These are phyloP conservation scores for Petrocephalus sullivani DNA, from an alignment of 2,797 vertebrate genomes.

Conservation along the genomic window DNA sequence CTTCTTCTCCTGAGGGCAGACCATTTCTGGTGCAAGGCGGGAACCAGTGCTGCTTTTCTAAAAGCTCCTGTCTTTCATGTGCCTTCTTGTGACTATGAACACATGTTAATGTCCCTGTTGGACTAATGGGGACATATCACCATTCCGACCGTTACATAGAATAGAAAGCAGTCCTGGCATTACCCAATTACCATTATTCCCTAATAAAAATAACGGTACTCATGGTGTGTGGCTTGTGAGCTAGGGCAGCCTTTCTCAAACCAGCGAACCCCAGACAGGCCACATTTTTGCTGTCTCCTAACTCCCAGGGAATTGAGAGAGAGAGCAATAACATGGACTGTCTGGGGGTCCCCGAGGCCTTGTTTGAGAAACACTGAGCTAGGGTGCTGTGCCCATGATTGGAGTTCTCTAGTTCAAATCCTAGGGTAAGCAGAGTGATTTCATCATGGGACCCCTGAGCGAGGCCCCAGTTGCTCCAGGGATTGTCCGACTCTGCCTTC, in stretches of 20 bases:
- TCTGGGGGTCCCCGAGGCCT: too few species aligned
- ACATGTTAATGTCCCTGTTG: neutral
- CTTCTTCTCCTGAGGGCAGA: slow-evolving; percentile 60
- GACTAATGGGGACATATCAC: neutral
- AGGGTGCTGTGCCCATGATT: neutral
- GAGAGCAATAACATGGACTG: too few species aligned
- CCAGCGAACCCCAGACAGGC: too few species aligned
- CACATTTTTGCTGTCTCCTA: too few species aligned
- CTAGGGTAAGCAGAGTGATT: neutral
- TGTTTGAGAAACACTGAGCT: neutral
- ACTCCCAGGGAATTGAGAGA: too few species aligned
- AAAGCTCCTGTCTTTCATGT: neutral
- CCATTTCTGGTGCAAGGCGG: neutral
- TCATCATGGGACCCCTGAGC: neutral
- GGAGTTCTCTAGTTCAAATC: neutral
- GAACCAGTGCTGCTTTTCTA: neutral
- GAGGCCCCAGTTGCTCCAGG: neutral
- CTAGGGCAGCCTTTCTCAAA: too few species aligned
- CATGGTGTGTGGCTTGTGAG: neutral
- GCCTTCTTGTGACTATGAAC: neutral
- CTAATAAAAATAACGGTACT: neutral
- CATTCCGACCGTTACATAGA: neutral
- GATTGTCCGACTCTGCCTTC: neutral
- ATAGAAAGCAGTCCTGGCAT: neutral
- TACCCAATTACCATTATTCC: neutral